These are phyloP conservation scores for Odontomyia ornata DNA, from an alignment of 2,888 invertebrate species.

Conservation along the genomic window DNA sequence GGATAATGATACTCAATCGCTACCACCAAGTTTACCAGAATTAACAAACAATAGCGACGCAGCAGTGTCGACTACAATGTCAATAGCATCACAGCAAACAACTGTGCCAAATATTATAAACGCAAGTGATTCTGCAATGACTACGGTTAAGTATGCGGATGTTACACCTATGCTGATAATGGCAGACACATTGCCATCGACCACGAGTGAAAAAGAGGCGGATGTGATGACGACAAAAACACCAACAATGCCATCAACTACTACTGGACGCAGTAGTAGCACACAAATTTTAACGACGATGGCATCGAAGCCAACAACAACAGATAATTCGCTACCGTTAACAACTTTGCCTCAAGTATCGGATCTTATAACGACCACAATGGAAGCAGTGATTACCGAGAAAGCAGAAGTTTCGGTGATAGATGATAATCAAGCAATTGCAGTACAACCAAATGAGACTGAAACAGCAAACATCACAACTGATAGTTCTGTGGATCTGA, in stretches of 20 bases:
- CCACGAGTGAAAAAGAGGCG: background rate
- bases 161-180: background rate
- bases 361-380: conserved; percentile 1
- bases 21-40: background rate
- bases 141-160: conserved; percentile 30
- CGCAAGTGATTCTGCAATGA: conserved; percentile 3
- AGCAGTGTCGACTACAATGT: background rate
- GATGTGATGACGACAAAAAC: conserved; percentile 3
- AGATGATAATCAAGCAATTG: background rate
- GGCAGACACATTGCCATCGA: background rate
- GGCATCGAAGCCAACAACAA: conserved; percentile 1
- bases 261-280: conserved; percentile 5
- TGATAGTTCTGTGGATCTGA: background rate
- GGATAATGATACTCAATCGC: background rate
- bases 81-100: background rate
- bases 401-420: background rate
- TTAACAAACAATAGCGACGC: background rate
- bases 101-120: background rate
- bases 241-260: background rate
- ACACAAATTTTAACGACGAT: background rate
- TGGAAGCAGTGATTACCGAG: background rate
- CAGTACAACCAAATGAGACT: background rate
- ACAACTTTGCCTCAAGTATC: conserved; percentile 15
- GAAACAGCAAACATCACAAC: conserved; percentile 7
- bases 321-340: background rate